Base-by-base conservation (phyloP, 1,140 invertebrate genomes). In the Globodera rostochiensis region DNA sequence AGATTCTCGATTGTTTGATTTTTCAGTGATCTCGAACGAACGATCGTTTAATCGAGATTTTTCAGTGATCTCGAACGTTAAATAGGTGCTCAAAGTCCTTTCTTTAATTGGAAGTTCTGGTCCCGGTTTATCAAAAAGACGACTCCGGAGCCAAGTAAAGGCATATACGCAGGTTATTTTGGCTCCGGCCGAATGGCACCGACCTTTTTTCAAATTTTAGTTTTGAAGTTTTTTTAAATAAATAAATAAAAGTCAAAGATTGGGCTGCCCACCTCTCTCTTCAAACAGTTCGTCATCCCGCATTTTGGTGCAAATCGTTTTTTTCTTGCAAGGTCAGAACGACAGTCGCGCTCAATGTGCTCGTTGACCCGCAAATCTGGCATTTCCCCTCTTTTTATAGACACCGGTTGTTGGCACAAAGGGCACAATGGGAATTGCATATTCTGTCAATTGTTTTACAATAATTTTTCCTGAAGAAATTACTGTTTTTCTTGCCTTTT, bases 281-380 rank as follows among this genome's bases (percentile, higher is more conserved):
- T 45, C 7, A 45, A 78, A 21, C 76, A 78, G 19, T 70, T 70
- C 25, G 3, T 71, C 49, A 78, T 6, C 13, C 76, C 76, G 50
- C 76, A 78, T 67, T 67, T 78, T 3, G 76, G 76, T 6, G 76
- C 76, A 21, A 21, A 45, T 36, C 76, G 76, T 15, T 49, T 25
- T 25, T n/a, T 78, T 5, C 25, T 36, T 21, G 69, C 69, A 19
- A 47, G 9, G 4, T 78, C 76, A 13, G 76, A 78, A 36, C 45
- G 66, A 46, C 76, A 78, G 66, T 64, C 76, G 21, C 70, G 53
- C 7, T 78, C 76, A n/a, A 78, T 78, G 50, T 78, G 76, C 46
- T 78, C 76, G n/a, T 70, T 78, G 13, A 78, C 76, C 0, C 66
- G 36, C 25, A 78, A 46, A 11, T 78, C 76, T n/a, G 64, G 64